Evolutionary conservation across 2,113 vertebrate genomes (phyloP), one percentile per base, ranked within the genome.

Genomic region (Rhegmatorhina hoffmannsi): DNA sequence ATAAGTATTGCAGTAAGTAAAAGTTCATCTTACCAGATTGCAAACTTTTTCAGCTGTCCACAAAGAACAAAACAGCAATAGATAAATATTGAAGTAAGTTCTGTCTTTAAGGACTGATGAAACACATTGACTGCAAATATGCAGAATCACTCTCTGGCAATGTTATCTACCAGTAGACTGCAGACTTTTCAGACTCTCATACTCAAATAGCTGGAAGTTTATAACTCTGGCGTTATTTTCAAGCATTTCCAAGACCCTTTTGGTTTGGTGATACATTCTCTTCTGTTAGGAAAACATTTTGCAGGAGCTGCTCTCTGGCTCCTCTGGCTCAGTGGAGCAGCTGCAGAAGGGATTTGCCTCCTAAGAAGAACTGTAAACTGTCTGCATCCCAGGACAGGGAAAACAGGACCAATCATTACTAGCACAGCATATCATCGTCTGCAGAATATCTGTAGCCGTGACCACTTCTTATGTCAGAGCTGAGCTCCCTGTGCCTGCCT

Each of bases 281-380:
- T 84, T 92, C 80, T 70, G 67, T 49, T 43, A 78, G 44, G 88
- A 89, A 87, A 95, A 76, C 49, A 52, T 77, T 93, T 87, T 82
- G 66, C 69, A 89, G 73, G 62, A 78, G n/a, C 73, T 64, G 49
- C 23, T 96, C 59, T 86, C 84, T 84, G 49, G 44, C 55, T 92
- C 13, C 72, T 94, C 60, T 16, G 24, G 50, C 79, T 89, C 86
- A 64, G 49, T 2, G 0, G 44, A 68, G 79, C 80, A 94, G 90
- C 90, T 96, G 82, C 70, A 95, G 79, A 93, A 90, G 69, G 52
- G 79, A 92, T 93, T 79, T 90, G 74, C 81, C 34, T 77, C 7
- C 0, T 63, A 79, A 87, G 73, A 73, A 82, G n/a, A 70, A 40
- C 60, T 62, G 67, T 59, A 81, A 94, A 94, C 59, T 74, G 26